These are phyloP conservation scores for Microhierax caerulescens DNA, from an alignment of 2,797 vertebrate genomes.

Conservation along the genomic window DNA sequence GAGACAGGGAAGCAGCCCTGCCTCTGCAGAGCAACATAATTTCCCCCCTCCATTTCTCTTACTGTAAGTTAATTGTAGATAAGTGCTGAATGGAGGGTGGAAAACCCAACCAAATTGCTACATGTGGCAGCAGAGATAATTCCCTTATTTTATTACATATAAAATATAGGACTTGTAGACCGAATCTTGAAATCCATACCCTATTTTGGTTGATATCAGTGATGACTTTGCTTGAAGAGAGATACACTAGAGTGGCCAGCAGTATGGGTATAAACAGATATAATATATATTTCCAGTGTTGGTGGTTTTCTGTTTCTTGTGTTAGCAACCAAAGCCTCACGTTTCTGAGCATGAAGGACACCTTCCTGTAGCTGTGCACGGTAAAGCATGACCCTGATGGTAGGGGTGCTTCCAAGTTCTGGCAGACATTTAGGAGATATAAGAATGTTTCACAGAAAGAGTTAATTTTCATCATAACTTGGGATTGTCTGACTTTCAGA, in stretches of 20 bases:
- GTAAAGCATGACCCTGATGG: neutral
- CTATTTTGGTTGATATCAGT: neutral
- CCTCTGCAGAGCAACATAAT: neutral
- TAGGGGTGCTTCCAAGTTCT: neutral
- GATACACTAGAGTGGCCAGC: neutral
- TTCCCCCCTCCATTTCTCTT: neutral
- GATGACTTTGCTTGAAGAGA: neutral
- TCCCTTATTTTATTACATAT: neutral
- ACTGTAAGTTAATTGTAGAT: neutral
- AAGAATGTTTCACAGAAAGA: neutral
- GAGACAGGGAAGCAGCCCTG: neutral
- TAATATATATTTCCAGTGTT: neutral
- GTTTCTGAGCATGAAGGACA: neutral
- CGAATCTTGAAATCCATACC: neutral
- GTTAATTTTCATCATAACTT: neutral
- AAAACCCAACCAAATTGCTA: neutral
- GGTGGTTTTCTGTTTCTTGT: neutral
- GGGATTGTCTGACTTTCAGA: neutral
- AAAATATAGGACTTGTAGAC: neutral
- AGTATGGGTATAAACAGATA: neutral
- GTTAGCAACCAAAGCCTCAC: neutral
- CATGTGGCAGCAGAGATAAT: neutral
- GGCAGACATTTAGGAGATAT: neutral
- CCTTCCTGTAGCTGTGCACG: neutral
- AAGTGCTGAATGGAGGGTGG: neutral